A percentile compares a stretch with the other conserved stretches of the same genome.
Evolutionary conservation across 2,113 vertebrate genomes (phyloP).

Genomic region (Mus pahari): DNA sequence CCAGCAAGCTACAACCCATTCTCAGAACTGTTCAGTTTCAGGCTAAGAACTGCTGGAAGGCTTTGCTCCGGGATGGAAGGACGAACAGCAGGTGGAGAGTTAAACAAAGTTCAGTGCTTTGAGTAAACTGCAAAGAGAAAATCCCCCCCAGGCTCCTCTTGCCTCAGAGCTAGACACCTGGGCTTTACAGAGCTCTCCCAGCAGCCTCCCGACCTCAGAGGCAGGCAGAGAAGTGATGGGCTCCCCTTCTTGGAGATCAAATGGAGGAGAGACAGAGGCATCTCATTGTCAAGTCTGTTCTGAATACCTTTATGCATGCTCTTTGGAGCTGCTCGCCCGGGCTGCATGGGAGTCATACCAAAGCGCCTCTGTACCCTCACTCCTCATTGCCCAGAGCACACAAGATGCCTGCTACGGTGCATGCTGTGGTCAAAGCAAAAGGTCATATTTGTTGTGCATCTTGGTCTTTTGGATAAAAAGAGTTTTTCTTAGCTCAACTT

Average conservation of each 20-base stretch:
- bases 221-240: not conserved
- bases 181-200: not conserved
- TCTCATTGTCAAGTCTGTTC: not conserved
- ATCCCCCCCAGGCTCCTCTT: not conserved
- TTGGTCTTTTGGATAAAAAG: not conserved
- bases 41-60: not conserved
- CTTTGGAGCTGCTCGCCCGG: accelerated
- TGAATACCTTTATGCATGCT: not conserved
- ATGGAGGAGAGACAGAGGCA: not conserved
- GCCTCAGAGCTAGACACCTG: not conserved
- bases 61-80: not conserved
- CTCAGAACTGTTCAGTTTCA: not conserved
- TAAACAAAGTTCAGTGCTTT: not conserved
- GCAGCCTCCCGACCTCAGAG: not conserved
- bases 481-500: not conserved
- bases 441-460: not conserved
- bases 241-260: not conserved
- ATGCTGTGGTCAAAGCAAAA: not conserved
- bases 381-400: not conserved
- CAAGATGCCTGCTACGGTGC: accelerated
- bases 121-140: not conserved
- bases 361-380: accelerated
- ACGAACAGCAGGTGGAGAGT: not conserved
- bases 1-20: not conserved
- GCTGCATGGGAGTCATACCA: no score